These are phyloP conservation scores for Enteromius anoplus DNA, from an alignment of 2,797 vertebrate species.

Conservation along the genomic window DNA sequence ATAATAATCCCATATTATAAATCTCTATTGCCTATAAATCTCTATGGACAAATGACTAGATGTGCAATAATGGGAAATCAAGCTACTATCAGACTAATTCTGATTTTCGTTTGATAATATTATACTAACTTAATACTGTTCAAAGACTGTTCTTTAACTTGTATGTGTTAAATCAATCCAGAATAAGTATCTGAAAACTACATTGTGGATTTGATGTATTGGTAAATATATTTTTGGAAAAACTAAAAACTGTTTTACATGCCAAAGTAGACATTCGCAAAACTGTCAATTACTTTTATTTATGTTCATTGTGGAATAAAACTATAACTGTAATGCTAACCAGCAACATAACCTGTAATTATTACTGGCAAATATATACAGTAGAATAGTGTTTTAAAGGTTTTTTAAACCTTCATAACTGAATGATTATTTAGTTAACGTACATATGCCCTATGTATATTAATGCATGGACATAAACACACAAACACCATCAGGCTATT, in stretches of 20 bases:
- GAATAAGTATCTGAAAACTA: background rate
- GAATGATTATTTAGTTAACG: background rate
- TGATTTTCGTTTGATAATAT: slow-evolving; percentile 9
- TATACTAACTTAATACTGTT: no score
- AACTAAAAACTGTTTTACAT: slow-evolving; percentile 11
- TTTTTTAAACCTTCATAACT: background rate
- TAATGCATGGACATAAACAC: background rate
- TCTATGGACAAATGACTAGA: background rate
- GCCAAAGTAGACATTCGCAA: background rate
- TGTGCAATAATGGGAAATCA: slow-evolving; percentile 6
- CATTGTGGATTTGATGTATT: background rate
- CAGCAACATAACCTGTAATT: background rate
- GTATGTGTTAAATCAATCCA: background rate
- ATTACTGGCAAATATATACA: background rate
- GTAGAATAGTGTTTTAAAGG: background rate
- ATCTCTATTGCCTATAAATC: background rate
- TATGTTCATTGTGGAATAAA: slow-evolving; percentile 1
- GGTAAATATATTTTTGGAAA: background rate
- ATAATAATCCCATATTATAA: background rate
- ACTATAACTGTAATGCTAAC: background rate
- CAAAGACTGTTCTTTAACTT: background rate
- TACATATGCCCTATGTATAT: background rate
- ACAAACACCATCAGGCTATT: background rate
- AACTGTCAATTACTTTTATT: background rate
- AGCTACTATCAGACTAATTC: background rate